These are phyloP conservation scores for Camelus dromedarius DNA, from an alignment of 2,113 vertebrate species.

Conservation along the genomic window DNA sequence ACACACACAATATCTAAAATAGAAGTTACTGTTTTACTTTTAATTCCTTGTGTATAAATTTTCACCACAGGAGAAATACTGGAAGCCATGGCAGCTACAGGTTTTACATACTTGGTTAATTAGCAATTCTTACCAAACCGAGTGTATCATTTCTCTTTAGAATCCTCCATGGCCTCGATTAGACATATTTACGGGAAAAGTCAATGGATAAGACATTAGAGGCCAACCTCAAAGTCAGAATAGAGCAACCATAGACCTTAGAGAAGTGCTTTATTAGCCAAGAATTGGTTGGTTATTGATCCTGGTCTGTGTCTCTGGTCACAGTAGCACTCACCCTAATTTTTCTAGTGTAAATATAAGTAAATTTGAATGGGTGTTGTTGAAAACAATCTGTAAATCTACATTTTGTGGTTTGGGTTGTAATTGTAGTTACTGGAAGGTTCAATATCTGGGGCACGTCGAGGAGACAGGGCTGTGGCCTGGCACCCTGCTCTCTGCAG, in stretches of 20 bases:
- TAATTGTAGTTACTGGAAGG: constrained; percentile 99
- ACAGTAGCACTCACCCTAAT: constrained; percentile 99
- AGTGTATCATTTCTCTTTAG: constrained; percentile 90
- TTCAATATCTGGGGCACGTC: constrained; percentile 98
- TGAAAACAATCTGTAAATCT: constrained; percentile 97
- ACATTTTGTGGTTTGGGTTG: constrained; percentile 97
- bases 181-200: constrained; percentile 97
- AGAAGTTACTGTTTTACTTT: constrained; percentile 71
- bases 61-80: constrained; percentile 67
- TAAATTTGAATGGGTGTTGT: constrained; percentile 99
- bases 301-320: constrained; percentile 97
- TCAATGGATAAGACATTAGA: constrained; percentile 98
- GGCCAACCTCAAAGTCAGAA: constrained; percentile 98
- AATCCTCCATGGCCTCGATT: constrained; percentile 88
- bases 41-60: background rate
- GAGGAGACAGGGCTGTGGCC: constrained; percentile 95
- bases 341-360: constrained; percentile 99
- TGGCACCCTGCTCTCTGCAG: constrained; percentile 93
- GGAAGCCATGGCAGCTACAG: constrained; percentile 77
- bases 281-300: constrained; percentile 99
- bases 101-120: constrained; percentile 93
- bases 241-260: constrained; percentile 94
- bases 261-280: constrained; percentile 99
- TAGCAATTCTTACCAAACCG: constrained; percentile 94
- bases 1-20: background rate